Evolutionary conservation across 1,140 invertebrate genomes (phyloP).

Genomic region (Campoletis sonorensis): DNA sequence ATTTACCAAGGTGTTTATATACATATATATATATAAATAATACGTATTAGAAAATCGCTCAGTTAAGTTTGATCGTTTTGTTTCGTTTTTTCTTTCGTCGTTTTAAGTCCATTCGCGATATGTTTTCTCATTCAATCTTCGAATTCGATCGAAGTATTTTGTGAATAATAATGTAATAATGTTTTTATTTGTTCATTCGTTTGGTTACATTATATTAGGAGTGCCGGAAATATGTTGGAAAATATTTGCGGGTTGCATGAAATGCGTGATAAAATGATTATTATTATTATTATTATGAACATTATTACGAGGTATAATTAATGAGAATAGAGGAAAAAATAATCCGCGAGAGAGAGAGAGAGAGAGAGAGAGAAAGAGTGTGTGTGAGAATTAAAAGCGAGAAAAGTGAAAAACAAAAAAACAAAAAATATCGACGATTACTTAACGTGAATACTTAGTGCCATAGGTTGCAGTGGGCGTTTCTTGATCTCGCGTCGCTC

Average conservation of each 20-base stretch:
- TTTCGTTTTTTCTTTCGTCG: conserved; percentile 11
- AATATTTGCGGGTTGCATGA: not conserved
- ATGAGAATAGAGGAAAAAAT: not conserved
- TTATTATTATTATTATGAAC: not conserved
- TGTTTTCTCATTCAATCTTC: not conserved
- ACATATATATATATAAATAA: conserved; percentile 4
- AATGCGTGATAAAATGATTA: conserved; percentile 19
- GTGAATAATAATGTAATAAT: not conserved
- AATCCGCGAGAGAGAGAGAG: not conserved
- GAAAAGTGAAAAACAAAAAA: not conserved
- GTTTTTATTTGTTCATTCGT: conserved; percentile 11
- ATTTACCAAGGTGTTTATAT: conserved; percentile 26
- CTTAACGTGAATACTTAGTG: conserved; percentile 75
- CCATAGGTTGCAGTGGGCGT: conserved; percentile 72
- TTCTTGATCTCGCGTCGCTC: conserved; percentile 56
- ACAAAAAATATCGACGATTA: conserved; percentile 26
- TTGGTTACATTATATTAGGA: conserved; percentile 11
- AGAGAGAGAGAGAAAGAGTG: not conserved
- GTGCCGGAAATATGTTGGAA: not conserved
- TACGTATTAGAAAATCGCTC: not conserved
- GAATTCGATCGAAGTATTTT: conserved; percentile 2
- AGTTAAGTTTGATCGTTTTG: conserved; percentile 41
- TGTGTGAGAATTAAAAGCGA: not conserved
- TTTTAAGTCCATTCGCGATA: conserved; percentile 1
- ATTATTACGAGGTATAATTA: conserved; percentile 23